Percentiles rank a stretch among this genome's conserved stretches.
phyloP scores from a whole-genome alignment of 2,113 vertebrate genomes.

The Pogona vitticeps region DNA sequence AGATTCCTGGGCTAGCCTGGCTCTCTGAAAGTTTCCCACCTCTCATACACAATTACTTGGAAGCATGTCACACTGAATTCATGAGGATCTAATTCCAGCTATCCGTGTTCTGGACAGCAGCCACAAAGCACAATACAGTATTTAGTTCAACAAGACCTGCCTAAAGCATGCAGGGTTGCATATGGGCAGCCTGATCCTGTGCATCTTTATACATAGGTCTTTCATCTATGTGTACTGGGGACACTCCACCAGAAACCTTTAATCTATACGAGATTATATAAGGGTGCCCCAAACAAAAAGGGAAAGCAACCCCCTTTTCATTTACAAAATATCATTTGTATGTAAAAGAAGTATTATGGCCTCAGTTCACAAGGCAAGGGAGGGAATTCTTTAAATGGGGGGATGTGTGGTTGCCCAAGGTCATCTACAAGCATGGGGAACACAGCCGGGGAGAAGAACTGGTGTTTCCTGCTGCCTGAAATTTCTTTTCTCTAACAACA shows the following conservation, averaged over 20 bases:
- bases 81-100: not conserved
- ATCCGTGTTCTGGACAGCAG: not conserved
- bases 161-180: not conserved
- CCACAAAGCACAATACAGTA: not conserved
- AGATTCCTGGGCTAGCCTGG: too few relatives aligned
- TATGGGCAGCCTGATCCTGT: not conserved
- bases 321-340: not conserved
- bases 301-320: not conserved
- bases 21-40: not conserved
- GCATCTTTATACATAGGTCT: not conserved
- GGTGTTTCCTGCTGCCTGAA: not conserved
- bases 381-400: not conserved
- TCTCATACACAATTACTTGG: not conserved
- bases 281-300: not conserved
- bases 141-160: not conserved
- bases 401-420: not conserved
- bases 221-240: not conserved
- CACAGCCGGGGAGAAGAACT: not conserved
- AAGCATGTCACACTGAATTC: not conserved
- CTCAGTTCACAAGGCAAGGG: not conserved
- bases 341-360: too few relatives aligned
- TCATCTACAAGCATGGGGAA: conserved; percentile 49
- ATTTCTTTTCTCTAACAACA: not conserved
- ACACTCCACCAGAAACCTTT: not conserved
- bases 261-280: not conserved